phyloP scores from a whole-genome alignment of 1,140 invertebrate species.

The Arctopsyche grandis region DNA sequence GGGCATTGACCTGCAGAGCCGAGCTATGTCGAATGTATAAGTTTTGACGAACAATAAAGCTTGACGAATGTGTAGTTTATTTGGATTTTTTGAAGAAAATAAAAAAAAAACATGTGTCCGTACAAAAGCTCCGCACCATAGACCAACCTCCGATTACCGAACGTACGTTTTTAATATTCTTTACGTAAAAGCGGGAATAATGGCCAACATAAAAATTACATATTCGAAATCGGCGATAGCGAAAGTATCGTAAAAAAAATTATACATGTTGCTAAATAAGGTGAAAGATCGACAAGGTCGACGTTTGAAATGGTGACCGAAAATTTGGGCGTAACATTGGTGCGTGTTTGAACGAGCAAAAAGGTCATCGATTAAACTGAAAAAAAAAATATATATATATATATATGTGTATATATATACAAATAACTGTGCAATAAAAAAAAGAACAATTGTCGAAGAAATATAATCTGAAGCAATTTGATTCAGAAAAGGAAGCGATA shows the following conservation, averaged over 20 bases:
- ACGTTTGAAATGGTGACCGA: neutral
- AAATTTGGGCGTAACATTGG: neutral
- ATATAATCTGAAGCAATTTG: slow-evolving; percentile 1
- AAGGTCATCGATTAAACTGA: neutral
- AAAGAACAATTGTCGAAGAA: neutral
- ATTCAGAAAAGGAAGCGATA: neutral
- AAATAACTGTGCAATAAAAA: neutral
- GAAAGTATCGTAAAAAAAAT: slow-evolving; percentile 1
- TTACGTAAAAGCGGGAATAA: too few species aligned
- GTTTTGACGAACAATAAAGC: too few species aligned
- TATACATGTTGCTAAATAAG: neutral
- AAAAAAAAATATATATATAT: neutral
- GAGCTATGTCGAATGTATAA: too few species aligned
- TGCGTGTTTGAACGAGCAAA: neutral
- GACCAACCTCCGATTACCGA: too few species aligned
- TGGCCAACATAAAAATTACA: too few species aligned
- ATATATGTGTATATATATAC: neutral
- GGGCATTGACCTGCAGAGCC: too few species aligned
- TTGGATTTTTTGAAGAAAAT: too few species aligned
- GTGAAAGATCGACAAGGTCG: neutral
- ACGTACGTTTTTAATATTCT: too few species aligned
- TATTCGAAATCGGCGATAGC: neutral
- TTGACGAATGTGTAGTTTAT: too few species aligned
- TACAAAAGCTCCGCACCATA: too few species aligned
- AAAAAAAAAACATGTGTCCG: too few species aligned